A percentile compares a stretch with the other conserved stretches of the same genome.
phyloP scores from a whole-genome alignment of 2,888 invertebrate genomes.

The Limulus polyphemus region DNA sequence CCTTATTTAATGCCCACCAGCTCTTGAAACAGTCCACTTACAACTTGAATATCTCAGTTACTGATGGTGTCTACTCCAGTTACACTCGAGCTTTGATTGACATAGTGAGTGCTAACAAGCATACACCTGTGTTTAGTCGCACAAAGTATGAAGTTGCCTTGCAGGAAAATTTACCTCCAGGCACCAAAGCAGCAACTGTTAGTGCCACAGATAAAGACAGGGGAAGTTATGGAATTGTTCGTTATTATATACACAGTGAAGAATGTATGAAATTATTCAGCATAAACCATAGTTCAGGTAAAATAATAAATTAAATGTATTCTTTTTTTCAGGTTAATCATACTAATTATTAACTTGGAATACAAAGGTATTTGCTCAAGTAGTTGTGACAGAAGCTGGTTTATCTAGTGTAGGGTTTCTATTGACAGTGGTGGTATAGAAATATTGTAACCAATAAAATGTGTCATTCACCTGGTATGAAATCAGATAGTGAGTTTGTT shows the following conservation, averaged over 20 bases:
- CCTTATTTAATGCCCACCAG: conserved; percentile 59
- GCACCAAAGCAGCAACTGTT: conserved; percentile 59
- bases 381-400: too few relatives aligned
- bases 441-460: too few relatives aligned
- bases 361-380: too few relatives aligned
- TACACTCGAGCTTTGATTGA: conserved; percentile 48
- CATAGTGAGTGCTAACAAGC: conserved; percentile 49
- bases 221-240: conserved; percentile 52
- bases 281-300: conserved; percentile 40
- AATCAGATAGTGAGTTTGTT: too few relatives aligned
- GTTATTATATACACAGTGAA: conserved; percentile 42
- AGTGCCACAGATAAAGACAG: conserved; percentile 70
- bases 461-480: too few relatives aligned
- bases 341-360: too few relatives aligned
- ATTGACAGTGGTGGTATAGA: too few relatives aligned
- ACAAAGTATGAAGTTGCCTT: conserved; percentile 64
- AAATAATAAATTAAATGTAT: conserved; percentile 27
- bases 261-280: conserved; percentile 36
- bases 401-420: too few relatives aligned
- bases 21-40: conserved; percentile 53
- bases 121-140: conserved; percentile 65
- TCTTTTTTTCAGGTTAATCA: conserved; percentile 1
- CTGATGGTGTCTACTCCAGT: conserved; percentile 86
- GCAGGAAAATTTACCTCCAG: conserved; percentile 63
- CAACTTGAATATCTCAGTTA: conserved; percentile 78